Conservation (phyloP, 2,797 vertebrate genomes). For the Chrosomus eos region DNA sequence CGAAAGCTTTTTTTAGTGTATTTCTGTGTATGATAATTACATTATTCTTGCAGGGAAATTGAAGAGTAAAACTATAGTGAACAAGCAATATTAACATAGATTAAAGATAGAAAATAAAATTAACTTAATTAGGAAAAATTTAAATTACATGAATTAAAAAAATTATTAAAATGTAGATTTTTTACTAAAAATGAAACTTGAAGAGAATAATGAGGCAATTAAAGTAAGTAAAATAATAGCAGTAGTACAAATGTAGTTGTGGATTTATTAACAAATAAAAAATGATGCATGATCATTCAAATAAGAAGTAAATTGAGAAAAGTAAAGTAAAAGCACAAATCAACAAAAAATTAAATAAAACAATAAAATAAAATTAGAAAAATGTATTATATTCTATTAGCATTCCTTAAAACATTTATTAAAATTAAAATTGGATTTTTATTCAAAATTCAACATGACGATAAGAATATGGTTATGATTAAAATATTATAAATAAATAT, state of each 20-base stretch:
- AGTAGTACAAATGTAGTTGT: neutral
- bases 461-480: neutral
- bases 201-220: neutral
- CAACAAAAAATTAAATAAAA: too few species aligned
- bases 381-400: too few species aligned
- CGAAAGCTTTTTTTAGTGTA: neutral
- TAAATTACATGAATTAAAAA: neutral
- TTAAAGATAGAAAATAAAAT: neutral
- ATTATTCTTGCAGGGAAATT: neutral
- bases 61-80: neutral
- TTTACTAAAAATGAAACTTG: neutral
- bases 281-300: neutral
- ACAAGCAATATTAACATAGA: neutral
- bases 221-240: neutral
- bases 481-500: neutral
- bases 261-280: neutral
- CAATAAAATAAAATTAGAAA: too few species aligned
- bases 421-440: too few species aligned
- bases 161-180: neutral
- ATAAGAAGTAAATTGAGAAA: neutral
- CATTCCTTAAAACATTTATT: too few species aligned
- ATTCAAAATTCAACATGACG: neutral
- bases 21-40: neutral
- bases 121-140: too few species aligned
- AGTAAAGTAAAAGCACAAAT: neutral